Evolutionary conservation across 2,888 invertebrate species (phyloP), one percentile per base, ranked within the genome.

Genomic region (Acanthopleura granulata): DNA sequence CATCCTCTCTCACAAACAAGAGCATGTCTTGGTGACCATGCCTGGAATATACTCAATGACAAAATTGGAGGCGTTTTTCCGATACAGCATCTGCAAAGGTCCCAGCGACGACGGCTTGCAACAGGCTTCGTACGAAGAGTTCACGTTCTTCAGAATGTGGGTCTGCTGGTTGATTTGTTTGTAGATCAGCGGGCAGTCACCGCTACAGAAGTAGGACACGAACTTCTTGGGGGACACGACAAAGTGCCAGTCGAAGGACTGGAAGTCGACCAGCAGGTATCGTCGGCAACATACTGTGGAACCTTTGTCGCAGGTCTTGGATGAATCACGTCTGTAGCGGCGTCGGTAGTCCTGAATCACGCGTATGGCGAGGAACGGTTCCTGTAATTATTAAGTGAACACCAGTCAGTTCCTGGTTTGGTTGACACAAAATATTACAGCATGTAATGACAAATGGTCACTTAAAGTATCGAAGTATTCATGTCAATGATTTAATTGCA

Each of bases 181-280:
- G 89, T 96, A 96, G 73, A 96, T 94, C 91, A 94, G 95, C 0
- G 95, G 95, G 90, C 99, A 99, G 86, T 97, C 96, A 12, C 99
- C 98, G 74, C 96, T 94, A 92, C 99, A 99, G 92, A 97, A 97
- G 91, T 97, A 96, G 12, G 98, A 98, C 87, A 96, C 95, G 92
- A 98, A 99, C 84, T 94, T 93, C 86, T 96, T 96, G 0, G 99
- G 99, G 0, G 97, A 97, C 77, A 99, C 96, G 86, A 99, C 96
- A 94, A 97, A 99, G 89, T 98, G 96, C 97, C 98, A 98, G 40
- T 97, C 97, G 89, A 98, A 97, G 87, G 95, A 94, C 83, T 95
- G 95, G 90, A 99, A 99, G 92, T 98, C 96, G 22, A 99, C 96
- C 18, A 94, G 94, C 66, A 98, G 92, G 0, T 97, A 97, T 91